phyloP scores from a whole-genome alignment of 2,888 invertebrate genomes.

The Xestia rhomboidea region DNA sequence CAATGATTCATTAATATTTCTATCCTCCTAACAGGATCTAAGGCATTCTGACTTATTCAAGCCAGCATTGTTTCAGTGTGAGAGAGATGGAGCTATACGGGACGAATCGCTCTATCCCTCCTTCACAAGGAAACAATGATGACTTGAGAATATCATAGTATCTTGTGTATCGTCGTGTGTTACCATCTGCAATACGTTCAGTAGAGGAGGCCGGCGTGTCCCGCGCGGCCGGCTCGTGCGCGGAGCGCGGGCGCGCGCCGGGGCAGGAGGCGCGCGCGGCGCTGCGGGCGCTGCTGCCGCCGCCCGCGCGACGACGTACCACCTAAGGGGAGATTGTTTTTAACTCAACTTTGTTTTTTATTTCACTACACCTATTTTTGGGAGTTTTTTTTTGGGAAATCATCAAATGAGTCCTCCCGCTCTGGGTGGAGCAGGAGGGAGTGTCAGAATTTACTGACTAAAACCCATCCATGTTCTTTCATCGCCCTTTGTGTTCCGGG shows the following conservation, averaged over 20 bases:
- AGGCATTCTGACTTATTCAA: background rate
- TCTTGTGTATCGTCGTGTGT: background rate
- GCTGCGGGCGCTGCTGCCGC: slow-evolving; percentile 74
- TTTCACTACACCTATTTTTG: too few species aligned
- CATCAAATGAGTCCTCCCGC: too few species aligned
- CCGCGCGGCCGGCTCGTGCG: slow-evolving; percentile 76
- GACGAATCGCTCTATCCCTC: background rate
- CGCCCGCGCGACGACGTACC: slow-evolving; percentile 90
- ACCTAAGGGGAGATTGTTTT: slow-evolving; percentile 81
- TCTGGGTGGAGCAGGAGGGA: too few species aligned
- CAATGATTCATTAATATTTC: background rate
- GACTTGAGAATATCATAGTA: background rate
- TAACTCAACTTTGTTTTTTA: background rate
- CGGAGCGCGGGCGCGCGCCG: slow-evolving; percentile 70
- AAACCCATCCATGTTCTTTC: too few species aligned
- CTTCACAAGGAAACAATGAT: background rate
- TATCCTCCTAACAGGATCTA: background rate
- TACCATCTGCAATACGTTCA: slow-evolving; percentile 90
- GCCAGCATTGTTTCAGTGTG: background rate
- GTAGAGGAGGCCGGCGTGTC: slow-evolving; percentile 91
- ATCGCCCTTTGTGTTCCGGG: too few species aligned
- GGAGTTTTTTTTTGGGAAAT: too few species aligned
- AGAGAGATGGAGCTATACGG: background rate
- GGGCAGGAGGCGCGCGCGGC: slow-evolving; percentile 89
- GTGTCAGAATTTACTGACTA: too few species aligned